A percentile compares a stretch with the other conserved stretches of the same genome.
phyloP scores from a whole-genome alignment of 1,140 invertebrate species.

The Pteromalus puparum region DNA sequence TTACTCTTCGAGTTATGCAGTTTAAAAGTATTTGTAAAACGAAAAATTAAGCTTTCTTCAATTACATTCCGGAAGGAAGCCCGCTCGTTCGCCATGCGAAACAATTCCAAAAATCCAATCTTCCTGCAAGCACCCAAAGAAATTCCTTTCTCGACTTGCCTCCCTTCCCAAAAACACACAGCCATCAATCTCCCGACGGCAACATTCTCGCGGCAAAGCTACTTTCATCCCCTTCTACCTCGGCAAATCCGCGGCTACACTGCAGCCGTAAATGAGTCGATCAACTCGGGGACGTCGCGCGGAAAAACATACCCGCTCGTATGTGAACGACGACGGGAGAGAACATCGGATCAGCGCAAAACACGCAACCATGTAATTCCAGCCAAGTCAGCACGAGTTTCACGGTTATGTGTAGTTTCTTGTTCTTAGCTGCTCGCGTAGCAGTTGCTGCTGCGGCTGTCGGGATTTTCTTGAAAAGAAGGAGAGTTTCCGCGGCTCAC shows the following conservation, averaged over 20 bases:
- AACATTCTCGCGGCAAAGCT: not conserved
- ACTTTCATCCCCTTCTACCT: not conserved
- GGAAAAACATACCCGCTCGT: not conserved
- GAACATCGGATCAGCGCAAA: conserved; percentile 28
- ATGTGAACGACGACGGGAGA: not conserved
- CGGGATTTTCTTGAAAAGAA: conserved; percentile 23
- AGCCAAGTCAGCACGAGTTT: conserved; percentile 9
- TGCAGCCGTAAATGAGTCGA: conserved; percentile 25
- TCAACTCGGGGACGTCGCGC: not conserved
- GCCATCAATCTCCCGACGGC: not conserved
- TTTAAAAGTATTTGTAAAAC: not conserved
- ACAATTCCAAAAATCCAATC: conserved; percentile 1
- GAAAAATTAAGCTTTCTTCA: not conserved
- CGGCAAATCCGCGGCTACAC: not conserved
- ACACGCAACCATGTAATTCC: conserved; percentile 6
- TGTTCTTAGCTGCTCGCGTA: conserved; percentile 14
- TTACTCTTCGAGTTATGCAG: not conserved
- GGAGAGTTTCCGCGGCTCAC: not conserved
- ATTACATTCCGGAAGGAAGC: not conserved
- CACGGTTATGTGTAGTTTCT: conserved; percentile 5
- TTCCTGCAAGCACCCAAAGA: not conserved
- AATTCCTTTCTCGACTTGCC: not conserved
- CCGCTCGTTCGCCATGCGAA: not conserved
- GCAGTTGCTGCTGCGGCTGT: not conserved
- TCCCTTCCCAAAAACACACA: not conserved